Base-by-base conservation (phyloP, 2,888 invertebrate species). In the Tetranychus truncatus region DNA sequence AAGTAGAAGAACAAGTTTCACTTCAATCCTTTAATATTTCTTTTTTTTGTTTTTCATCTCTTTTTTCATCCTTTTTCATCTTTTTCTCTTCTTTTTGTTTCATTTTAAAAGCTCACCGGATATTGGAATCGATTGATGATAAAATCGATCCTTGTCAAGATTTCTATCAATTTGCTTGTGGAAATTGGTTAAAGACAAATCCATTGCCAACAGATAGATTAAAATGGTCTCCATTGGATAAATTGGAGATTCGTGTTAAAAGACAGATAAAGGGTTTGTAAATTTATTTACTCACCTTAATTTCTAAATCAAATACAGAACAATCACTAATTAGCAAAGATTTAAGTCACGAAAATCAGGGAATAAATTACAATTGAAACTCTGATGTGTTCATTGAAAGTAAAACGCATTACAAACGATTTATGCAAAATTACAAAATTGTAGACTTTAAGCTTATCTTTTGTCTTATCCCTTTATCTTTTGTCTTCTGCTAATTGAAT, bases 101-200 rank as follows among this genome's bases (percentile, higher is more conserved):
- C 34, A 34, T 34, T 55, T 15, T 66, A 55, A 24, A 34, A 69
- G 69, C 69, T 20, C 21, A 20, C 11, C 69, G 69, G 34, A 69
- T 69, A 20, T 69, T 69, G 69, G 69, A 69, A 69, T 24, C 34
- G 20, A 11, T 69, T 20, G 69, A 69, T 21, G 21, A 69, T 24
- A 69, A 69, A 69, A 69, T 24, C 45, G 88, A 90, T 78, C 91
- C 91, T 0, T 91, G 91, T 81, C 89, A 91, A 79, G 89, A 91
- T 81, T 91, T 91, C 82, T 91, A 91, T 82, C 85, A 88, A 80
- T 91, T 89, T 81, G 87, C 91, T 0, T 91, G 91, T 80, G 91
- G 91, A 3, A 87, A 87, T 15, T 91, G 90, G 82, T 82, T 89
- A 66, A 74, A 74, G 44, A 66, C n/a, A 15, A 67, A 74, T n/a